These are phyloP conservation scores for Timema cristinae DNA, from an alignment of 2,888 invertebrate genomes.

Conservation along the genomic window DNA sequence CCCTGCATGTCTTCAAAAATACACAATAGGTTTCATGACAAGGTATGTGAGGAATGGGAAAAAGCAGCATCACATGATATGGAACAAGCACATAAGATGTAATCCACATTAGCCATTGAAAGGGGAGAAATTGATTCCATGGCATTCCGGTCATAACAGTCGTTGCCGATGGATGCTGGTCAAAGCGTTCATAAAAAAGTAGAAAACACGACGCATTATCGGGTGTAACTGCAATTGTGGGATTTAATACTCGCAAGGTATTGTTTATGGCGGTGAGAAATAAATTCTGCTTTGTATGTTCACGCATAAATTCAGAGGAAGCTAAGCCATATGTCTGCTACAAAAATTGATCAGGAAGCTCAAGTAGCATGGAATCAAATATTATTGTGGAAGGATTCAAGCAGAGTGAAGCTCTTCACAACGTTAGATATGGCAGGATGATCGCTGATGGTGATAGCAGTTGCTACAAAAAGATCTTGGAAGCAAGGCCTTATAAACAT, in stretches of 20 bases:
- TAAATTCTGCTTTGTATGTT: slow-evolving; percentile 13
- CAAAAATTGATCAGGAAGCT: slow-evolving; percentile 5
- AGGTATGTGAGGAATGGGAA: too few relatives aligned
- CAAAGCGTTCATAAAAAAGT: too few relatives aligned
- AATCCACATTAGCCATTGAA: too few relatives aligned
- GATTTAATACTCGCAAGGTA: not conserved
- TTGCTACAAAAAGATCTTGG: slow-evolving; percentile 6
- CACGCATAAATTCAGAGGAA: not conserved
- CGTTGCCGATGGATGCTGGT: too few relatives aligned
- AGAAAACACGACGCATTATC: too few relatives aligned
- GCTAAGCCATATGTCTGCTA: too few relatives aligned
- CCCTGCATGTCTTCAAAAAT: not conserved
- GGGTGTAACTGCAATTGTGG: too few relatives aligned
- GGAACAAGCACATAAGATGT: too few relatives aligned
- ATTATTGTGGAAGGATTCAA: slow-evolving; percentile 17
- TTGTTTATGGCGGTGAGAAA: slow-evolving; percentile 5
- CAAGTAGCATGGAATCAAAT: slow-evolving; percentile 18
- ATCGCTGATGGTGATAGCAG: slow-evolving; percentile 16
- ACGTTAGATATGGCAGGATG: slow-evolving; percentile 12
- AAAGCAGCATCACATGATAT: too few relatives aligned
- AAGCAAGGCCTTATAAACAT: slow-evolving; percentile 9
- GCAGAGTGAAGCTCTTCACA: slow-evolving; percentile 8
- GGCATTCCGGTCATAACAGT: too few relatives aligned
- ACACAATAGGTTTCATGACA: not conserved
- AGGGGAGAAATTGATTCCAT: too few relatives aligned